phyloP scores from a whole-genome alignment of 2,888 invertebrate genomes.

The Galeopsomyia nigrocyanea region DNA sequence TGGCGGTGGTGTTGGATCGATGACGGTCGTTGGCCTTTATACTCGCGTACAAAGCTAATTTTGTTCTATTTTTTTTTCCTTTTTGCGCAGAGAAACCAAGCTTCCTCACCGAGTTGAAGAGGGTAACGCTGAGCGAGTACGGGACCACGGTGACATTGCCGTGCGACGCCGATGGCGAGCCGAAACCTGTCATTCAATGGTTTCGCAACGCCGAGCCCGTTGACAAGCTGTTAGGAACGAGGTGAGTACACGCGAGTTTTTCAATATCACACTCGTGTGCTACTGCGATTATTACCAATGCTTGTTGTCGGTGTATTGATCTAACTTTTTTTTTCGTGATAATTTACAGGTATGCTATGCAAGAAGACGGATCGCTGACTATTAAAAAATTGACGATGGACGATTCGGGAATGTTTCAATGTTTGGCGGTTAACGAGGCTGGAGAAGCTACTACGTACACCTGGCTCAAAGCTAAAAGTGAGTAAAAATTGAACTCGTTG shows the following conservation, averaged over 20 bases:
- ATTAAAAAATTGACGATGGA: constrained; percentile 85
- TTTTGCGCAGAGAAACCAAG: constrained; percentile 78
- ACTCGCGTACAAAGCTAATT: neutral
- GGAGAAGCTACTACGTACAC: constrained; percentile 91
- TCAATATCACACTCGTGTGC: no score
- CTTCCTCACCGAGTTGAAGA: constrained; percentile 79
- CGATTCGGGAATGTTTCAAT: constrained; percentile 96
- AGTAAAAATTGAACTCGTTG: constrained; percentile 68
- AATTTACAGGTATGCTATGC: constrained; percentile 78
- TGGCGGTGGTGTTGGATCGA: no score
- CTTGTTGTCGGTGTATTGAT: no score
- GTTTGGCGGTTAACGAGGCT: constrained; percentile 90
- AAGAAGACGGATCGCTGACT: constrained; percentile 85
- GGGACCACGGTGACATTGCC: constrained; percentile 83
- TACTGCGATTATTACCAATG: no score
- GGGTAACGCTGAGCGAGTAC: constrained; percentile 88
- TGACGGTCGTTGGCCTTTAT: neutral
- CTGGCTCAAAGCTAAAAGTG: constrained; percentile 96
- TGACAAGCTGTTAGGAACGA: constrained; percentile 69
- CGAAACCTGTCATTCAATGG: constrained; percentile 90
- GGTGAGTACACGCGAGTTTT: constrained; percentile 58
- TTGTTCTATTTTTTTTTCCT: constrained; percentile 33
- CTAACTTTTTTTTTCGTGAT: neutral
- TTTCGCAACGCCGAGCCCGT: constrained; percentile 80
- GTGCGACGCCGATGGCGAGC: constrained; percentile 90